Evolutionary conservation across 2,113 vertebrate species (phyloP).

Genomic region (Dicaeum eximium): DNA sequence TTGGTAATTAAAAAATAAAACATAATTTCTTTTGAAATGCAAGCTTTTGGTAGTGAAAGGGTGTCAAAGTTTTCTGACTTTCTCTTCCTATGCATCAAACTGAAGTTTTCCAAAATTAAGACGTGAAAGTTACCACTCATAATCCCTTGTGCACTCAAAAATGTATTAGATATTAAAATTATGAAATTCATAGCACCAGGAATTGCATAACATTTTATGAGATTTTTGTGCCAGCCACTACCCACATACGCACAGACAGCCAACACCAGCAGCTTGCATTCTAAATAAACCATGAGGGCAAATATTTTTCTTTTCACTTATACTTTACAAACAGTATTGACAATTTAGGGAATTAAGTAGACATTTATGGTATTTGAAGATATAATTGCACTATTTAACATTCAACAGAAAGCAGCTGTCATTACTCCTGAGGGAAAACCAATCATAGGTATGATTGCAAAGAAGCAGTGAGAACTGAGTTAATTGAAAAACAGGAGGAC

Average conservation of each 20-base stretch:
- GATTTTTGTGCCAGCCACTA: background rate
- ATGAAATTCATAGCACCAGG: background rate
- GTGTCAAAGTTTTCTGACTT: background rate
- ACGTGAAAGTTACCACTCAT: background rate
- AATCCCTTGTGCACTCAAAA: background rate
- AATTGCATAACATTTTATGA: background rate
- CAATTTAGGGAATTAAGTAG: constrained; percentile 41
- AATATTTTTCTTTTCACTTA: constrained; percentile 53
- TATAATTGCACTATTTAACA: constrained; percentile 36
- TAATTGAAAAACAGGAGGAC: background rate
- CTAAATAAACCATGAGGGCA: background rate
- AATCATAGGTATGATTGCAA: background rate
- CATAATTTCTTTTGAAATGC: background rate
- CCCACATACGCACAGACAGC: background rate
- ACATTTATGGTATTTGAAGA: constrained; percentile 31
- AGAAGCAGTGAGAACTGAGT: background rate
- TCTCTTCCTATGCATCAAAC: background rate
- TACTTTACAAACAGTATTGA: constrained; percentile 24
- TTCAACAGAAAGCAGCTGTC: constrained; percentile 19
- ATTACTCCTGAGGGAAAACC: constrained; percentile 23
- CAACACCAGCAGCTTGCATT: background rate
- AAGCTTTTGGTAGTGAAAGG: background rate
- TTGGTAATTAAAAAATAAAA: background rate
- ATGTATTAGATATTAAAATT: too few relatives aligned
- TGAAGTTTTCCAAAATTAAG: background rate